These are phyloP conservation scores for Muscicapa comitata DNA, from an alignment of 2,797 vertebrate species.

Conservation along the genomic window DNA sequence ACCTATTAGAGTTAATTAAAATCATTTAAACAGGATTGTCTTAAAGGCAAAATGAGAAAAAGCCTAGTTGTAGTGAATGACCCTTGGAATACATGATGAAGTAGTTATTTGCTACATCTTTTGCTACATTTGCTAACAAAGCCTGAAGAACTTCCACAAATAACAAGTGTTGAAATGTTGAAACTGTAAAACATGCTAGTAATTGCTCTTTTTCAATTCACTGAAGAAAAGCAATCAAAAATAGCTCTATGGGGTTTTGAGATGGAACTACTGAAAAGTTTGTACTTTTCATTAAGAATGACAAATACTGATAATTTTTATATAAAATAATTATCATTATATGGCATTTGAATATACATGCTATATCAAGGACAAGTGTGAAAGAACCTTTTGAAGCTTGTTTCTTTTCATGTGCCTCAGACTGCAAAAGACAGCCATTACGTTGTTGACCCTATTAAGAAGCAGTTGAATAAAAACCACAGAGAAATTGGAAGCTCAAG, in stretches of 20 bases:
- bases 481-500: not conserved
- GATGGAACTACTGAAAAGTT: not conserved
- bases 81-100: not conserved
- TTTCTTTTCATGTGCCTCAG: not conserved
- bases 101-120: not conserved
- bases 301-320: not conserved
- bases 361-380: not conserved
- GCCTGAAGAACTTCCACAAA: not conserved
- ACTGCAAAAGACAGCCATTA: not conserved
- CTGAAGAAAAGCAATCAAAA: not conserved
- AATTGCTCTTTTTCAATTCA: not conserved
- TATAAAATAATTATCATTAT: not conserved
- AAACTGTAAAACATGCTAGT: not conserved
- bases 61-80: not conserved
- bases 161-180: not conserved
- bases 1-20: not conserved
- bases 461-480: not conserved
- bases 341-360: not conserved
- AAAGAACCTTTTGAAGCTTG: not conserved
- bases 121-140: not conserved
- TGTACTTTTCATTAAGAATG: not conserved
- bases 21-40: not conserved
- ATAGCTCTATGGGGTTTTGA: not conserved
- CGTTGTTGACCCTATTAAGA: not conserved
- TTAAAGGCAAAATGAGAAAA: not conserved